phyloP scores from a whole-genome alignment of 2,797 vertebrate genomes.

The Eulemur mongoz region DNA sequence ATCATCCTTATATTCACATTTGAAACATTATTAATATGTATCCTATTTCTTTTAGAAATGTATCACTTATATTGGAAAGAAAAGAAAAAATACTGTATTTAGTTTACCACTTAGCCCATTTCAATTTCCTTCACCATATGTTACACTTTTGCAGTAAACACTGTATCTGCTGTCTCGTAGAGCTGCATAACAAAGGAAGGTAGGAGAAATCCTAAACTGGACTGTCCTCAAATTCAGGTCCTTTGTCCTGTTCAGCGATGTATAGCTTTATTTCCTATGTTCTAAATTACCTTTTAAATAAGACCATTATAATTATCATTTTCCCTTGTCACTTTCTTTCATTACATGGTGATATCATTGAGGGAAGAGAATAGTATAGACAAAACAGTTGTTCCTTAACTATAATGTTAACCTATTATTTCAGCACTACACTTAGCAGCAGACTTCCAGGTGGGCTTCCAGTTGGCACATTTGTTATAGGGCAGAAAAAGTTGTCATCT shows the following conservation, averaged over 20 bases:
- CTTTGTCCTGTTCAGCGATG: neutral
- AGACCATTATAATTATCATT: neutral
- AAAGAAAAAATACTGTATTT: conserved; percentile 25
- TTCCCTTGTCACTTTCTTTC: neutral
- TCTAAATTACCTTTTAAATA: neutral
- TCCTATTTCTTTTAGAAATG: conserved; percentile 39
- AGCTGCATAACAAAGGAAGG: neutral
- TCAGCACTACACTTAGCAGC: neutral
- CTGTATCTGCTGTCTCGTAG: neutral
- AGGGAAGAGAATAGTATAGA: neutral
- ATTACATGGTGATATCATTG: neutral
- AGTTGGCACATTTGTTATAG: neutral
- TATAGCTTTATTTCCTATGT: neutral
- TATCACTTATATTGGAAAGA: conserved; percentile 39
- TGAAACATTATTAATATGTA: neutral
- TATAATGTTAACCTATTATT: neutral
- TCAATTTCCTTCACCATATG: conserved; percentile 67
- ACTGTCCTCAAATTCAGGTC: neutral
- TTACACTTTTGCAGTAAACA: conserved; percentile 36
- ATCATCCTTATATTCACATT: conserved; percentile 20
- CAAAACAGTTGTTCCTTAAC: neutral
- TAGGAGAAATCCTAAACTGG: neutral
- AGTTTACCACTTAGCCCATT: conserved; percentile 41
- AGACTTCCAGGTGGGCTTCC: neutral
- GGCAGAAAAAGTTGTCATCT: neutral